Evolutionary conservation across 2,888 invertebrate genomes (phyloP), one percentile per base, ranked within the genome.

Genomic region (Drosophila dives): DNA sequence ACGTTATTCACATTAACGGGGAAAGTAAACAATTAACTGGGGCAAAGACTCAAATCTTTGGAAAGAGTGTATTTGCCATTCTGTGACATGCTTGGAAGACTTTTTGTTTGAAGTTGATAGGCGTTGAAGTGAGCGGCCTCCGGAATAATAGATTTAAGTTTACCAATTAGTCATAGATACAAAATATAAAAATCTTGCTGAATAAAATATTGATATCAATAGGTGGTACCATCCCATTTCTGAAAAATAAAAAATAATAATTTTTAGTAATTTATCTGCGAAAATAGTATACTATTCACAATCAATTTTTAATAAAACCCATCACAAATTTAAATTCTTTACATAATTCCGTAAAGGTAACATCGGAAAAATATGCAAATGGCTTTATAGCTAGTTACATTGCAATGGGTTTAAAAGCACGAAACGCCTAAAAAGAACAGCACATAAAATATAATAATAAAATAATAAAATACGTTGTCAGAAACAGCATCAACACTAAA

Each of bases 91-190:
- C 45, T 40, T 64, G 34, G 66, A 53, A 45, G 74, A 71, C 69
- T 80, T 77, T 58, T 72, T 51, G 64, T 56, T 69, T 49, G 42
- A 29, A 69, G 34, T 72, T 59, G 53, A 69, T 65, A 67, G 53
- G 55, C 54, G 54, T 59, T 53, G n/a, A 38, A 59, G 26, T 60
- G 49, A 8, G 33, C 12, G 48, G 36, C 48, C 33, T 2, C 1
- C 8, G 1, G 4, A 12, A 32, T 23, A 20, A 23, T 15, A 20
- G 4, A n/a, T 42, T 56, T 15, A 15, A 48, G 36, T 11, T 36
- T 61, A 12, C 2, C 33, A 32, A 36, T 48, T 55, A 10, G 0
- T 2, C 11, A 51, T 50, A 40, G 10, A 11, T 45, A 20, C 7
- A 7, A 2, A 12, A 45, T 3, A 12, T 45, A 3, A 15, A 15